Conservation (phyloP, 2,797 vertebrate species). For the Centropyge bicolor region DNA sequence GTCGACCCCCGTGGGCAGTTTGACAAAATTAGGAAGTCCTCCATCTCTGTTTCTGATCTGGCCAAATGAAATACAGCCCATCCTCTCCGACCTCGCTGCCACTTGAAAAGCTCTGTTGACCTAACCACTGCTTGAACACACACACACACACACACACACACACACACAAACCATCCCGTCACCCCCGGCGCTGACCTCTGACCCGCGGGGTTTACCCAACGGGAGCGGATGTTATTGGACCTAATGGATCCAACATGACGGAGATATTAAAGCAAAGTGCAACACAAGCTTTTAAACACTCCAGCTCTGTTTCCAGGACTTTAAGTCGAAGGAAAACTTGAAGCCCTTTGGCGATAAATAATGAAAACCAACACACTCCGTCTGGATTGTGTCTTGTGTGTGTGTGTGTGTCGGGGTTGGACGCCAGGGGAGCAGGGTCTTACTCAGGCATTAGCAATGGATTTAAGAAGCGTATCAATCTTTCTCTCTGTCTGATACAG, state of each 20-base stretch:
- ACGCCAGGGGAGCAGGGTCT: background rate
- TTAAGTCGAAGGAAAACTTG: conserved; percentile 5
- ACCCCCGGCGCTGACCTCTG: conserved; percentile 58
- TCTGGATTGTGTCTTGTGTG: conserved; percentile 21
- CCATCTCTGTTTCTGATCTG: conserved; percentile 16
- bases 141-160: conserved; percentile 31
- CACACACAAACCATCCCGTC: conserved; percentile 54
- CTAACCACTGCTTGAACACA: conserved; percentile 21
- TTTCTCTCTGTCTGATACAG: background rate
- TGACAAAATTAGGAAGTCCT: conserved; percentile 16
- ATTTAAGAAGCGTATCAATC: background rate
- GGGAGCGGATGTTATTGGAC: conserved; percentile 77
- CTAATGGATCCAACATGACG: conserved; percentile 73
- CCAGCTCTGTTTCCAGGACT: background rate
- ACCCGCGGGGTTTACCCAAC: conserved; percentile 51
- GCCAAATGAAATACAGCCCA: conserved; percentile 50
- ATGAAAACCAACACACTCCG: conserved; percentile 27
- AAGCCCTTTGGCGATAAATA: conserved; percentile 40
- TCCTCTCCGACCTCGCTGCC: conserved; percentile 39
- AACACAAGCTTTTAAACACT: conserved; percentile 3
- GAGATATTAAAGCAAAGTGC: conserved; percentile 33
- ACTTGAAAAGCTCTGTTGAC: conserved; percentile 47
- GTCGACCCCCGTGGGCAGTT: background rate
- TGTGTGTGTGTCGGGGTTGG: conserved; percentile 1
- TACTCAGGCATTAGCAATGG: background rate